Percentiles rank a stretch among this genome's conserved stretches.
phyloP scores from a whole-genome alignment of 2,113 vertebrate species.

The Antechinus flavipes region DNA sequence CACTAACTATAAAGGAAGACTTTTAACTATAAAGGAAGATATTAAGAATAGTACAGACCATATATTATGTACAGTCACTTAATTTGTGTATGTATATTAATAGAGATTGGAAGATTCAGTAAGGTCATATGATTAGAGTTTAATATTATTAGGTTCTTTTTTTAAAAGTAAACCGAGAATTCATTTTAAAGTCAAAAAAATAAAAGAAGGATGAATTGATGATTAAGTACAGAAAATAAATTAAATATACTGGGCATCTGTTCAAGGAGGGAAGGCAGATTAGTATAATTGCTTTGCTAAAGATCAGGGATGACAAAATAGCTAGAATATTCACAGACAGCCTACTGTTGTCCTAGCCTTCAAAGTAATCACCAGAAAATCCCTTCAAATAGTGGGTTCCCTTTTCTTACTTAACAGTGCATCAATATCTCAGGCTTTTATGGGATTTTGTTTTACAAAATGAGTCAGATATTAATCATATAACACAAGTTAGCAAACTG shows the following conservation, averaged over 20 bases:
- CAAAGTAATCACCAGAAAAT: background rate
- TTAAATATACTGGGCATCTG: background rate
- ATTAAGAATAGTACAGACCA: background rate
- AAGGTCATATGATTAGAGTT: background rate
- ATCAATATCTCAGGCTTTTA: constrained; percentile 6
- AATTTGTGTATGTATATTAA: background rate
- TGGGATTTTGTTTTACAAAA: constrained; percentile 37
- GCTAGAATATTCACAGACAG: background rate
- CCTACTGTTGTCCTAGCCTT: background rate
- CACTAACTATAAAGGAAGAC: too few species aligned
- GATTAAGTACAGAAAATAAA: background rate
- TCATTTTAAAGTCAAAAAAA: background rate
- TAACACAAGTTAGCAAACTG: constrained; percentile 33
- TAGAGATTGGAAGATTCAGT: background rate
- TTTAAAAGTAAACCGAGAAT: background rate
- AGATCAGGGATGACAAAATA: background rate
- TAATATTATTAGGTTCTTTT: background rate
- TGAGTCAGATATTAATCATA: constrained; percentile 24
- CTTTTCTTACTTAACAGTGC: constrained; percentile 8
- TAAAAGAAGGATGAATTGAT: background rate
- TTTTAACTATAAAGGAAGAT: too few species aligned
- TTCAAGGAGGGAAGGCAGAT: background rate
- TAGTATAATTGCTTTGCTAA: constrained; percentile 4
- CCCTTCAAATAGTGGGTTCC: fast-evolving
- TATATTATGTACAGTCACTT: background rate